Evolutionary conservation across 2,888 invertebrate genomes (phyloP).

Genomic region (Geophilus truncorum): DNA sequence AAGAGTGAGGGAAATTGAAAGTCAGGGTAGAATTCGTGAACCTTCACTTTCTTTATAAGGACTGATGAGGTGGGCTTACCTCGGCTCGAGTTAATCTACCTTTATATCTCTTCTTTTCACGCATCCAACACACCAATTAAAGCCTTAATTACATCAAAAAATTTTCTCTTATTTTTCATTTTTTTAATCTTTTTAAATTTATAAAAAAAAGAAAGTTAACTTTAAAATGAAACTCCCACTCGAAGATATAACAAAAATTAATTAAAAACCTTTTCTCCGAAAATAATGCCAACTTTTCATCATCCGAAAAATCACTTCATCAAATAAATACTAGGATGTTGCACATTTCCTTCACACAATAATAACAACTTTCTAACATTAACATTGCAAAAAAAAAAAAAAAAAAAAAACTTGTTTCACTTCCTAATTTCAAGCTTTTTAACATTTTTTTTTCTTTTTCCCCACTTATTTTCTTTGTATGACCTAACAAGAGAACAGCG

Average conservation of each 20-base stretch:
- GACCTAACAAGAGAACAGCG: constrained; percentile 6
- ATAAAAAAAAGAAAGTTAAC: background rate
- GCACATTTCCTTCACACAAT: background rate
- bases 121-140: background rate
- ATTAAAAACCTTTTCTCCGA: no score
- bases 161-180: background rate
- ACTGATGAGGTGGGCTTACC: background rate
- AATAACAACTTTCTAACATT: background rate
- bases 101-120: background rate
- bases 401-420: background rate
- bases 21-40: no score
- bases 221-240: no score
- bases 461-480: background rate
- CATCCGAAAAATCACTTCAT: no score
- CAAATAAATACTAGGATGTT: background rate
- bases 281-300: no score
- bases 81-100: background rate
- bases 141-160: background rate
- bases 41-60: background rate
- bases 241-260: no score
- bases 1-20: no score
- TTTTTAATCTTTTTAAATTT: background rate
- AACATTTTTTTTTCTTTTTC: background rate
- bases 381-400: background rate
- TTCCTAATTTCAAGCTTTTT: background rate